Base-by-base conservation (phyloP, 23 tunicate species). In the Trididemnum nubilum region DNA sequence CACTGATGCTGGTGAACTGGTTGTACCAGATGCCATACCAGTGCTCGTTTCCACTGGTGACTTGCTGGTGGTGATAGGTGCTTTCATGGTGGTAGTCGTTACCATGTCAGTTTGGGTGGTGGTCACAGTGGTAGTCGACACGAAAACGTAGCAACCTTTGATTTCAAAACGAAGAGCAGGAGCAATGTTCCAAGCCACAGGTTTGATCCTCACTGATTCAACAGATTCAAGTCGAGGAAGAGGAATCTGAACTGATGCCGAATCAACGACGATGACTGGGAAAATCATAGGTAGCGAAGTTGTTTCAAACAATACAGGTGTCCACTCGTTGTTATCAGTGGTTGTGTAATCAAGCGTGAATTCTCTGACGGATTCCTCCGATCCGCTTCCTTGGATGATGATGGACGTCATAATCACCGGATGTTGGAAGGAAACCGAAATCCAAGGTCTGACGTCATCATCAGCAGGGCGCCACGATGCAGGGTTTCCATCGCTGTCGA, bases 361-460 rank as follows among this genome's bases (percentile, higher is more conserved):
- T 25, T 71, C 72, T 25, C 75, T 65, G 29, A 82, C 87, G 59
- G 33, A 74, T 35, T 64, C 58, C 2, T 70, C 81, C 30, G 36
- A 5, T 49, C 52, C 83, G 21, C 38, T 73, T 5, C 91, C 91
- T 86, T 91, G 88, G 2, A 87, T 51, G 27, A 82, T 2, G 0
- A 91, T 0, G 4, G 88, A 74, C 2, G 87, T 76, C 0, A 91
- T 78, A 44, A 57, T 37, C n/a, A 91, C 91, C 1, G 97, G 87
- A 12, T 91, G 87, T 21, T 86, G 81, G 58, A 86, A 91, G 1
- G 73, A 60, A 34, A 91, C 87, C 32, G 65, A 33, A 4, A 86
- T 33, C 97, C 97, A 91, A 9, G 97, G 94, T 7, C 77, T 33
- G 30, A 65, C 81, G 64, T 91, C 97, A 3, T 81, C 87, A 3